Evolutionary conservation across 2,113 vertebrate genomes (phyloP).

Genomic region (Cynoglossus semilaevis): DNA sequence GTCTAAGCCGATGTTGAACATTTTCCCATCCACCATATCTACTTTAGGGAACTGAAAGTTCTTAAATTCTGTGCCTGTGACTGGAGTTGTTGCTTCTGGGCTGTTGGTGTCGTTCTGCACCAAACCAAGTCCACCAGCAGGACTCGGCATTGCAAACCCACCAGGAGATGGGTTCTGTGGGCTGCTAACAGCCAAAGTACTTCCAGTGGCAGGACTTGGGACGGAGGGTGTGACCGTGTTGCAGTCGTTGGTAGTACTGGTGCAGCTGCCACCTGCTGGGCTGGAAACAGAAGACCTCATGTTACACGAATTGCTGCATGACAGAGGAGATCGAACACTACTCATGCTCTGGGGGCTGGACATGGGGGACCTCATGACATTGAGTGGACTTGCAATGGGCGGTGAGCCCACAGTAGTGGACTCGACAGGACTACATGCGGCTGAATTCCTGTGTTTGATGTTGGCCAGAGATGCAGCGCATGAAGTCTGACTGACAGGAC

Average conservation of each 20-base stretch:
- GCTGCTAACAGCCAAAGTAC: slow-evolving; percentile 74
- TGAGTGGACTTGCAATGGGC: slow-evolving; percentile 89
- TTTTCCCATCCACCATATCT: slow-evolving; percentile 85
- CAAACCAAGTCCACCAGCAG: slow-evolving; percentile 79
- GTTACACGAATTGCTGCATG: slow-evolving; percentile 81
- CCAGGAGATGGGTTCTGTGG: slow-evolving; percentile 73
- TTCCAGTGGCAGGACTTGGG: slow-evolving; percentile 85
- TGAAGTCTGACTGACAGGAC: slow-evolving; percentile 83
- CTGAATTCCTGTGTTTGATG: slow-evolving; percentile 82
- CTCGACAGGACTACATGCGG: slow-evolving; percentile 88
- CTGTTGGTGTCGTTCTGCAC: slow-evolving; percentile 83
- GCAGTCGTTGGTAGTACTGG: slow-evolving; percentile 67
- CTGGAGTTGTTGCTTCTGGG: slow-evolving; percentile 75
- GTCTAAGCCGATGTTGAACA: slow-evolving; percentile 80
- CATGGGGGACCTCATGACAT: slow-evolving; percentile 93
- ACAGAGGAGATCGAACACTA: slow-evolving; percentile 89
- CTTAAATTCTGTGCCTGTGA: slow-evolving; percentile 82
- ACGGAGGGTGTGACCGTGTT: slow-evolving; percentile 81
- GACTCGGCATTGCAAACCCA: slow-evolving; percentile 89
- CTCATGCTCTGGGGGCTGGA: slow-evolving; percentile 94
- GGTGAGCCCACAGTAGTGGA: slow-evolving; percentile 89
- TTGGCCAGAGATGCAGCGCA: slow-evolving; percentile 78
- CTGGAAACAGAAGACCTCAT: slow-evolving; percentile 91
- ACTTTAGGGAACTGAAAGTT: slow-evolving; percentile 89
- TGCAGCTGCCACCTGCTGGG: slow-evolving; percentile 78